Evolutionary conservation across 1,140 invertebrate genomes (phyloP), one percentile per base, ranked within the genome.

Genomic region (Nebria ingens): DNA sequence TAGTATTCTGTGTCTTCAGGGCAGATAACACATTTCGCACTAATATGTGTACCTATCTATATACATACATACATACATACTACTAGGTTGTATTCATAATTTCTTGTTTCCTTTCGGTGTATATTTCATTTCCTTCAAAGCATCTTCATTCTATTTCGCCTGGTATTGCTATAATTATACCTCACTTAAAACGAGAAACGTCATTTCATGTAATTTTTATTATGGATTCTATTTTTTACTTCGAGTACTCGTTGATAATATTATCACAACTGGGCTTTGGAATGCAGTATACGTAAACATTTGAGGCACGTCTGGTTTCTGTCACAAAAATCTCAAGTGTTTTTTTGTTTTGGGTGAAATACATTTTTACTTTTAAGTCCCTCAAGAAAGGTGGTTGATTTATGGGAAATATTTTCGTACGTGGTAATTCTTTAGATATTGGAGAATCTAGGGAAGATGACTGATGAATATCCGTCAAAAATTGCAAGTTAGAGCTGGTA

Each of bases 201-300:
- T n/a, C n/a, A n/a, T 4, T 45, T 4, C 17, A 17, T 6, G 15
- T 17, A 11, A 45, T 45, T 45, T 45, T 45, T 45, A 45, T 45
- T 45, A 17, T 45, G 17, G 4, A 11, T 45, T 4, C 17, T 45
- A 12, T 17, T 11, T 45, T 6, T 45, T 9, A 12, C 4, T 3
- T 45, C 6, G 15, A 45, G 6, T 45, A 4, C 15, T 17, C 17
- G 40, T 9, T 45, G 40, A 45, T 45, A 45, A 17, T 17, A 45
- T 45, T 45, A 45, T 45, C 40, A 12, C 6, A 17, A 17, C n/a
- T 34, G 13, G 15, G 40, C 15, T 45, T 4, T 11, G 40, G 40
- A 45, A 45, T 45, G 40, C 40, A 45, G 40, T 9, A n/a, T n/a
- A 17, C 15, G 15, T 45, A 45, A 45, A 45, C 15, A 45, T 45